Evolutionary conservation across 2,797 vertebrate genomes (phyloP), one percentile per base, ranked within the genome.

Genomic region (Cuculus canorus): DNA sequence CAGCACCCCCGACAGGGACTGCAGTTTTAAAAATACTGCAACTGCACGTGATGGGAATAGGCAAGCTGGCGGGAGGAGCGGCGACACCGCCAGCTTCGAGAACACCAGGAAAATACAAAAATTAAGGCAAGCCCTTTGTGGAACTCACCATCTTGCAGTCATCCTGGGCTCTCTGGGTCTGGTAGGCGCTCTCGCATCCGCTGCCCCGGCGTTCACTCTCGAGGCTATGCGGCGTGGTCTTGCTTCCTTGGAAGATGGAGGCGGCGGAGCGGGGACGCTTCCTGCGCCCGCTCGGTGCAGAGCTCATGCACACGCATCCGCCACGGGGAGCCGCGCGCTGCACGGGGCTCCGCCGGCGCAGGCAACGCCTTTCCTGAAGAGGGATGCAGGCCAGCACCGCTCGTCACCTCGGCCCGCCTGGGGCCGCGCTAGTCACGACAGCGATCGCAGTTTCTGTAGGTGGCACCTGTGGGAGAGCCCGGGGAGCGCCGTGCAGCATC

Each of bases 291-390:
- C 99, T 99, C 99, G 98, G 98, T 99, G 99, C 99, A 98, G 99
- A 98, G 99, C 98, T 99, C 99, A 99, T 99, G 98, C 99, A 99
- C 98, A 98, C 99, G 98, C 99, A 99, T 98, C 98, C 98, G 97
- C 95, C 88, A 94, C 95, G 97, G 95, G 92, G 96, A 96, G 96
- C 96, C 93, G 94, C 96, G 97, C 92, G 73, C 82, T 32, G 33
- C 39, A 68, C 73, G 73, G 57, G 63, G 71, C 71, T 52, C 71
- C 80, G 72, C 66, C 53, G 76, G 54, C 65, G 66, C 73, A 54
- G 61, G 45, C 70, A 76, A 86, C 79, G 59, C 87, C 79, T 66
- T 52, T 94, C 95, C 66, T 35, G 69, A n/a, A 10, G n/a, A 54
- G 59, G 59, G 22, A 76, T 14, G 48, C 81, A 24, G n/a, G 48